phyloP scores from a whole-genome alignment of 2,797 vertebrate species.

The Syngnathus acus region DNA sequence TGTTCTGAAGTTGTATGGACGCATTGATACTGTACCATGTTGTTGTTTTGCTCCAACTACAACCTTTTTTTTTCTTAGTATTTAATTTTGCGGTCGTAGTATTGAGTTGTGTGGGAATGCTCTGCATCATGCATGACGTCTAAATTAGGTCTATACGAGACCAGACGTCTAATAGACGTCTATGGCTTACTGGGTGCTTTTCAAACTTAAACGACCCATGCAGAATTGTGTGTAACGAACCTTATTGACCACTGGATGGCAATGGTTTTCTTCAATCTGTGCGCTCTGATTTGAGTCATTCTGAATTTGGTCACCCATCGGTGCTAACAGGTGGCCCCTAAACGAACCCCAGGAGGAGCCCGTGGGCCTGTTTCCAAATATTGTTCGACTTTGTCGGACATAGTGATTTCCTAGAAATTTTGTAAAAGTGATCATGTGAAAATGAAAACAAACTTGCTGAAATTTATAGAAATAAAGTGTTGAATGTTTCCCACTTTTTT shows the following conservation, averaged over 20 bases:
- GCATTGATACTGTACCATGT: too few relatives aligned
- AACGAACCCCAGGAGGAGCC: neutral
- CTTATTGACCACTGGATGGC: conserved; percentile 34
- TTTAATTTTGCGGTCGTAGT: neutral
- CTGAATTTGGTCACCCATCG: neutral
- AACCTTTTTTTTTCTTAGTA: neutral
- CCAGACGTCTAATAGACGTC: too few relatives aligned
- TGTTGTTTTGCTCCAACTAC: too few relatives aligned
- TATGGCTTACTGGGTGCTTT: too few relatives aligned
- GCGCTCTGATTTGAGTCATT: conserved; percentile 17
- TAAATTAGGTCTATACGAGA: too few relatives aligned
- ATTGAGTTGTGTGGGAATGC: neutral
- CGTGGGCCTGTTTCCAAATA: neutral
- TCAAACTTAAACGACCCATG: too few relatives aligned
- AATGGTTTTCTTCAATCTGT: conserved; percentile 15
- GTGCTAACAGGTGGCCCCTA: neutral
- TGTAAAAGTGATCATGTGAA: neutral
- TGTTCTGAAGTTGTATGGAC: too few relatives aligned
- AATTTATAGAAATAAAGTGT: neutral
- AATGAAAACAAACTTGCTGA: neutral
- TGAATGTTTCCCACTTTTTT: neutral
- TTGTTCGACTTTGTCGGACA: too few relatives aligned
- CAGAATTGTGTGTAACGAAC: conserved; percentile 13
- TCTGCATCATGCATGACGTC: neutral
- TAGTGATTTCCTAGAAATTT: neutral